These are phyloP conservation scores for Cariama cristata DNA, from an alignment of 2,113 vertebrate genomes.

Conservation along the genomic window DNA sequence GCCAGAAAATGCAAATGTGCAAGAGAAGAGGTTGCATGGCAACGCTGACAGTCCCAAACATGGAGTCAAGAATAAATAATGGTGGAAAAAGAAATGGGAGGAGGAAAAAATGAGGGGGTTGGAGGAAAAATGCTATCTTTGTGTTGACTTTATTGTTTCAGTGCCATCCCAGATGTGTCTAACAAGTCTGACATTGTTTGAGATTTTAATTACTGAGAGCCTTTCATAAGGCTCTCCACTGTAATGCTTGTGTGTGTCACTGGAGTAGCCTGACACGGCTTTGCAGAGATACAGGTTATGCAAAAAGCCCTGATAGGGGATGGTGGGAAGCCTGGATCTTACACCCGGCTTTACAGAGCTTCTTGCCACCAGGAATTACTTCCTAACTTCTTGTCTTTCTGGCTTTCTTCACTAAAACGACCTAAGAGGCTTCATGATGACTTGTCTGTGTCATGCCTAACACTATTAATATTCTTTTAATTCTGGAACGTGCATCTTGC, in stretches of 20 bases:
- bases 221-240: neutral
- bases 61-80: conserved; percentile 1
- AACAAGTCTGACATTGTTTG: conserved; percentile 25
- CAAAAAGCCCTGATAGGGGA: neutral
- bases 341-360: neutral
- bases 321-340: neutral
- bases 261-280: neutral
- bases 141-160: conserved; percentile 24
- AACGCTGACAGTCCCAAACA: neutral
- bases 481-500: neutral
- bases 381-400: neutral
- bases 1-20: neutral
- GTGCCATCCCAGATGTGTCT: conserved; percentile 18
- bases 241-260: neutral
- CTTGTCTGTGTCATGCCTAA: neutral
- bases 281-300: neutral
- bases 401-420: neutral
- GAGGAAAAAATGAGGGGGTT: neutral
- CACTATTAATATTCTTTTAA: neutral
- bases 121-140: neutral
- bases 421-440: neutral
- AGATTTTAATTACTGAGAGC: neutral
- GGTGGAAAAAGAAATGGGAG: neutral
- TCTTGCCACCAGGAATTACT: neutral
- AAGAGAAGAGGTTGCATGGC: neutral